Conservation (phyloP, 2,113 vertebrate genomes). For the Silurus asotus region DNA sequence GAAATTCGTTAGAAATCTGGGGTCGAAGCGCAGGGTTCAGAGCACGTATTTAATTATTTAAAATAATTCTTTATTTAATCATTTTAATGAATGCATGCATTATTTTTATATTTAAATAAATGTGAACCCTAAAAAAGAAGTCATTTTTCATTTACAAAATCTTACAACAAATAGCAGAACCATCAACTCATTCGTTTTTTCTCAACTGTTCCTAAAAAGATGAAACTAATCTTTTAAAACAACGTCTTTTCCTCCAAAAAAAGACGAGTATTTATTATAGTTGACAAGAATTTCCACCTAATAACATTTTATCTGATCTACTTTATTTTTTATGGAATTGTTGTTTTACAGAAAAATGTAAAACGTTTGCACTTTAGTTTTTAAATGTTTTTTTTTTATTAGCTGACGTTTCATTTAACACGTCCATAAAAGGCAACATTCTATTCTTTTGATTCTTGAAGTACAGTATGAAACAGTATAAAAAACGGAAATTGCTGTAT, state of each 20-base stretch:
- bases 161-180: background rate
- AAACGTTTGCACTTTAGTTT: background rate
- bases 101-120: background rate
- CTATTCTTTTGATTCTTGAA: too few species aligned
- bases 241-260: background rate
- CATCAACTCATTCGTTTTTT: background rate
- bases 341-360: background rate
- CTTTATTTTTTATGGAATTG: background rate
- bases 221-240: background rate
- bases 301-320: background rate
- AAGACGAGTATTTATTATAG: background rate
- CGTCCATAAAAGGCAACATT: too few species aligned
- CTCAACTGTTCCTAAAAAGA: background rate
- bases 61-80: background rate
- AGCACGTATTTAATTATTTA: too few species aligned
- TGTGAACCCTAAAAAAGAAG: background rate
- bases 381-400: too few species aligned
- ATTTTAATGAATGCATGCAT: background rate
- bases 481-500: too few species aligned
- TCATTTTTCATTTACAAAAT: background rate
- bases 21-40: too few species aligned
- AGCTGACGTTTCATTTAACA: too few species aligned
- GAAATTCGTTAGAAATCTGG: too few species aligned
- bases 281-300: background rate
- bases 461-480: too few species aligned